These are phyloP conservation scores for Cerastis rubricosa DNA, from an alignment of 2,888 invertebrate species.

Conservation along the genomic window DNA sequence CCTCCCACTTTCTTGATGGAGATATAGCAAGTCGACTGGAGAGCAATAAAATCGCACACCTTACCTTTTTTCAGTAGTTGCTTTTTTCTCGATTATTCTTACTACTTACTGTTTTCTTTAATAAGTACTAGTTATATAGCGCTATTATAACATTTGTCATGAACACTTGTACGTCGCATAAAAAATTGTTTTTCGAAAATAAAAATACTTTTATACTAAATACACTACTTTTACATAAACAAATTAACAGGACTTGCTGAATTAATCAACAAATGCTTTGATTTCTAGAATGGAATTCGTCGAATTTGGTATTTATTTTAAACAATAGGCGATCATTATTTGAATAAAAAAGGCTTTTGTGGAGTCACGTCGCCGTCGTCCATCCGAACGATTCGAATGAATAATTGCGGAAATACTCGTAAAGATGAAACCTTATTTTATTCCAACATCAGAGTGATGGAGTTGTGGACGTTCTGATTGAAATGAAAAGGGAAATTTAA, in stretches of 20 bases:
- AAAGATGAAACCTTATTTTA: slow-evolving; percentile 16
- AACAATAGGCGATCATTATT: slow-evolving; percentile 28
- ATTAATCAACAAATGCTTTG: slow-evolving; percentile 67
- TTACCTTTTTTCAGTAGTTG: too few species aligned
- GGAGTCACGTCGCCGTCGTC: too few species aligned
- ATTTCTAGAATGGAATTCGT: slow-evolving; percentile 50
- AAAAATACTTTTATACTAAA: neutral
- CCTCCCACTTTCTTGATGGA: neutral
- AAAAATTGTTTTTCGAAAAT: neutral
- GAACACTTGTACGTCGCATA: neutral
- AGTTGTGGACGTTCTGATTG: slow-evolving; percentile 9
- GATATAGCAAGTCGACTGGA: neutral
- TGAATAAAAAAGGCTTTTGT: slow-evolving; percentile 40
- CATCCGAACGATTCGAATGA: slow-evolving; percentile 11
- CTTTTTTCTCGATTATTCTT: neutral
- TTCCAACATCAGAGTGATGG: neutral
- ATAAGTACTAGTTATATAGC: neutral
- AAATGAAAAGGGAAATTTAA: slow-evolving; percentile 12
- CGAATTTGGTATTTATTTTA: slow-evolving; percentile 46
- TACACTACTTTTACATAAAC: slow-evolving; percentile 22
- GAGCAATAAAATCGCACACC: neutral
- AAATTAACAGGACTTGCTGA: slow-evolving; percentile 61
- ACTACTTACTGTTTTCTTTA: neutral
- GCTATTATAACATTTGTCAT: neutral
- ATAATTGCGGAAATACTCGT: slow-evolving; percentile 22